Base-by-base conservation (phyloP, 2,888 invertebrate species). In the Agrochola macilenta region DNA sequence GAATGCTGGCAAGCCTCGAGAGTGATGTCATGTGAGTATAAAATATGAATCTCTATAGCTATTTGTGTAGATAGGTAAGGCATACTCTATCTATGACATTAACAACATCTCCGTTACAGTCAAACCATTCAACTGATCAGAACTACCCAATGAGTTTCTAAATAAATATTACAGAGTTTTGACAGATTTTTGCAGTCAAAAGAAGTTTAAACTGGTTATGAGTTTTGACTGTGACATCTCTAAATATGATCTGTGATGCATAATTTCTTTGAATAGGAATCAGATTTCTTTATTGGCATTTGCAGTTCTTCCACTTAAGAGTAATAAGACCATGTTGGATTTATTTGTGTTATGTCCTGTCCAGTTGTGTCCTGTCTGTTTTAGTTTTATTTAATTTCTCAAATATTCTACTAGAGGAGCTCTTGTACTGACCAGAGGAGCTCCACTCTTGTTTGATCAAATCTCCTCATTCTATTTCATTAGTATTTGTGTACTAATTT, bases 21-120 rank as follows among this genome's bases (percentile, higher is more conserved):
- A 85, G 80, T 92, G 92, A 92, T 92, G 92, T 92, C 92, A 93
- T 90, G 77, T 74, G 70, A 64, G 76, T 85, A 74, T 83, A 79
- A 81, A 82, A 79, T 82, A 79, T 60, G 43, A 79, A 65, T 69
- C 73, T 78, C 77, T 79, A 63, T 63, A 66, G 69, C 69, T 71
- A 69, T 70, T 69, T 69, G 64, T 65, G 69, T 84, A 30, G 46
- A 26, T 52, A 68, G 66, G 9, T 64, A 49, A 58, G 52, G 23
- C 1, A 14, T 69, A 49, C 17, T 52, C 14, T 52, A 79, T 82
- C 14, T 57, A 79, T 82, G 64, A 65, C 66, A 68, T 69, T 64
- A 60, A 65, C 58, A 60, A 60, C 57, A 23, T 61, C 20, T 74
- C 14, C 54, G 20, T 43, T 73, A 23, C 5, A 35, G 20, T 35